These are phyloP conservation scores for Megalopta genalis DNA, from an alignment of 1,140 invertebrate genomes.

Conservation along the genomic window DNA sequence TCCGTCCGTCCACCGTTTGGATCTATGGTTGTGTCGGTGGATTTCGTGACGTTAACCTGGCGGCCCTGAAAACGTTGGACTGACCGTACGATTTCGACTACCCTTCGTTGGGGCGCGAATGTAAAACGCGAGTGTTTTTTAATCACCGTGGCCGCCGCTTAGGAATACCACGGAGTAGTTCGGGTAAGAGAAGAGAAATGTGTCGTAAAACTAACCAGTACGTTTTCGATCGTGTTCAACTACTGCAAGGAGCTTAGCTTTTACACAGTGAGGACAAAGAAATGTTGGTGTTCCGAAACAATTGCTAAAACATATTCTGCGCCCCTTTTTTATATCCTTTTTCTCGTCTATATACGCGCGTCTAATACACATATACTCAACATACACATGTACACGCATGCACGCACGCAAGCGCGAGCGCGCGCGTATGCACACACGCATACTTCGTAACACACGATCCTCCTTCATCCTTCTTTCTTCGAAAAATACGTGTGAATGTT, in stretches of 20 bases:
- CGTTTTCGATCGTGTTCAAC: slow-evolving; percentile 19
- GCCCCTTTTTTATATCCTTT: slow-evolving; percentile 48
- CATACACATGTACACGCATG: neutral
- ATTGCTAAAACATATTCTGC: slow-evolving; percentile 10
- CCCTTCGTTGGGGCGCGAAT: slow-evolving; percentile 61
- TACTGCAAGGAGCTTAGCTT: neutral
- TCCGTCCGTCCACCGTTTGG: slow-evolving; percentile 74
- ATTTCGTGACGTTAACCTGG: slow-evolving; percentile 78
- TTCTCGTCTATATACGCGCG: slow-evolving; percentile 8
- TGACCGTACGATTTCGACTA: slow-evolving; percentile 71
- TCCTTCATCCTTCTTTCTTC: slow-evolving; percentile 46
- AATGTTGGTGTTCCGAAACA: slow-evolving; percentile 2
- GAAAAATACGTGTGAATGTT: slow-evolving; percentile 48
- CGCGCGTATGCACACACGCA: neutral
- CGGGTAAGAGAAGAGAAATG: slow-evolving; percentile 50
- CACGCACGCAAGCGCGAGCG: neutral
- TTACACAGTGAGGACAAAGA: slow-evolving; percentile 15
- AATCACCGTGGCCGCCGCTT: slow-evolving; percentile 44
- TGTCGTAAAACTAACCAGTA: slow-evolving; percentile 37
- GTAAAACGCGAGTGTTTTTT: slow-evolving; percentile 63
- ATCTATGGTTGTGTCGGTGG: slow-evolving; percentile 70
- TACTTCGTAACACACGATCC: slow-evolving; percentile 4
- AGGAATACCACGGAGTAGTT: slow-evolving; percentile 38
- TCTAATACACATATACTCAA: neutral
- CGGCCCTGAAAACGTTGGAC: slow-evolving; percentile 77